Base-by-base conservation (phyloP, 2,888 invertebrate genomes). In the Rhogogaster chlorosoma region DNA sequence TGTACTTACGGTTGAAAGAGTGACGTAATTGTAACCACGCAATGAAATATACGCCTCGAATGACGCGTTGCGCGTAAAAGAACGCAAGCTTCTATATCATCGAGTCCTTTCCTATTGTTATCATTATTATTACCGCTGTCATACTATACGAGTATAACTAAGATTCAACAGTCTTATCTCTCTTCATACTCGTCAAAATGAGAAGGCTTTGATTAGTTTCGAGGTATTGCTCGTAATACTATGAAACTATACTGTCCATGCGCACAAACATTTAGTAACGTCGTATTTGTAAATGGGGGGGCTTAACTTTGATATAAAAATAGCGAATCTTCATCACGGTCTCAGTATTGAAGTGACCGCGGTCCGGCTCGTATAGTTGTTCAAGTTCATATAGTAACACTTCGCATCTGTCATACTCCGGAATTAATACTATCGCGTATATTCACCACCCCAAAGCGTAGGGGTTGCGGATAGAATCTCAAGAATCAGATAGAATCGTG, bases 21-120 rank as follows among this genome's bases (percentile, higher is more conserved):
- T 77, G 77, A 77, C 77, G 77, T 77, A 49, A 77, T 77, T n/a
- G 9, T 77, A 53, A 77, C 53, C 42, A 73, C 77, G 77, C 53
- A 77, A 32, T 7, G 18, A 22, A n/a, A 18, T 18, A 22, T 77
- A 49, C 67, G 67, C 29, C 15, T 15, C 29, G 77, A 77, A 7
- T 45, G 77, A 77, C 77, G 77, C 49, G 49, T 53, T 42, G 73
- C 3, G 73, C 22, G 12, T 73, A 73, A 12, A 73, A 73, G 10
- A 18, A 71, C 36, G 18, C 36, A n/a, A 29, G 71, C 73, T 38
- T 26, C 22, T 4, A 38, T 9, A 42, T 22, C 67, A 32, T 67
- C 15, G 5, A 38, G 38, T 38, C 2, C 42, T 42, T n/a, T 18
- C n/a, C 0, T 9, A 12, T 42, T 7, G 4, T 73, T n/a, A 73